Percentiles rank a stretch among this genome's conserved stretches.
Evolutionary conservation across 2,113 vertebrate species (phyloP).

Genomic region (Butastur rufipennis): DNA sequence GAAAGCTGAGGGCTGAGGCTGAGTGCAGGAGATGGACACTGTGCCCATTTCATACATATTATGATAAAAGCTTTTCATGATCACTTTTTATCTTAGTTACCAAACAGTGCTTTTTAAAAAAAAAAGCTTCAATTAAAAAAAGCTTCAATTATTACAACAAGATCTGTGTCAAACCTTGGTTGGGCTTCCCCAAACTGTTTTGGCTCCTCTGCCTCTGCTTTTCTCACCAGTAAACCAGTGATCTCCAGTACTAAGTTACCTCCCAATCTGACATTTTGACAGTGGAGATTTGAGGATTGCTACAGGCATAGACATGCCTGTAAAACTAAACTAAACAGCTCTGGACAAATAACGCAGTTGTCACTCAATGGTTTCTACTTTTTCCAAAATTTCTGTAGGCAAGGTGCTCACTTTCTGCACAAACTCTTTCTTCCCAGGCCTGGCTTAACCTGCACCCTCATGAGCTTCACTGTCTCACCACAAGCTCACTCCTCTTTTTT

Average conservation of each 20-base stretch:
- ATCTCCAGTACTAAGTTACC: background rate
- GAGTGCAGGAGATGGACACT: background rate
- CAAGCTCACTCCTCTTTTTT: background rate
- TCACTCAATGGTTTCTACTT: background rate
- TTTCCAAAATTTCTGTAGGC: background rate
- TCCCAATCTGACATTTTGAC: background rate
- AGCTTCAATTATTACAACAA: background rate
- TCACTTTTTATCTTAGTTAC: background rate
- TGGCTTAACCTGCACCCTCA: background rate
- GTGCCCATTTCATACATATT: background rate
- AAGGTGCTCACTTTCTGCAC: background rate
- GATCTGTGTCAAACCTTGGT: background rate
- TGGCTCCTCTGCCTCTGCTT: background rate
- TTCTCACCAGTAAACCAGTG: background rate
- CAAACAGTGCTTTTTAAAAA: background rate
- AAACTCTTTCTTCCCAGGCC: background rate
- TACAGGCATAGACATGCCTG: background rate
- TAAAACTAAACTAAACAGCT: background rate
- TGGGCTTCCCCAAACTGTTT: background rate
- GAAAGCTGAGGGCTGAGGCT: background rate
- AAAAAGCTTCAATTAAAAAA: background rate
- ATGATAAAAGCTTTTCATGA: background rate
- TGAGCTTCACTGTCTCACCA: background rate
- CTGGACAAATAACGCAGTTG: background rate
- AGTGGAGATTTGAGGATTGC: background rate